Conservation (phyloP, 2,888 invertebrate species). For the Drosophila borborema region DNA sequence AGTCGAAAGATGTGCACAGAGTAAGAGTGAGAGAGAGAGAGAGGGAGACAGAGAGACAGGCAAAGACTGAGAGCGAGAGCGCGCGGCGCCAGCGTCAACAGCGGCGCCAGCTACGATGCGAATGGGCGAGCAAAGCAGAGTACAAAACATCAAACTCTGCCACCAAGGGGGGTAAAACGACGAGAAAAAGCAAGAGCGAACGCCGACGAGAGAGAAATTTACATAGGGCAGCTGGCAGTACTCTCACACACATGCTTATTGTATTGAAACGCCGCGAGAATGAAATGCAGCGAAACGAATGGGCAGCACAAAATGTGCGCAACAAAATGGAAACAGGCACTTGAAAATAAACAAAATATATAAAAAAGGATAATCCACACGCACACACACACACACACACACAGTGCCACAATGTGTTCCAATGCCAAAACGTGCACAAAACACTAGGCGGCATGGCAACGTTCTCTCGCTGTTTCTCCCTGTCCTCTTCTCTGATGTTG, state of each 20-base stretch:
- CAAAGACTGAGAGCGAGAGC: slow-evolving; percentile 12
- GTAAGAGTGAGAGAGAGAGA: slow-evolving; percentile 14
- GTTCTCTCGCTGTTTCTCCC: slow-evolving; percentile 24
- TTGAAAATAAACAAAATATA: slow-evolving; percentile 77
- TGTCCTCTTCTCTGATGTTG: slow-evolving; percentile 11
- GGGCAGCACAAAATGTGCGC: slow-evolving; percentile 65
- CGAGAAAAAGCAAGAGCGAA: slow-evolving; percentile 28
- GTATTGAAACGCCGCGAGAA: slow-evolving; percentile 72
- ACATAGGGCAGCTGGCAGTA: slow-evolving; percentile 59
- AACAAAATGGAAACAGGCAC: slow-evolving; percentile 67
- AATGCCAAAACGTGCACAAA: slow-evolving; percentile 66
- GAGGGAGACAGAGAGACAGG: neutral
- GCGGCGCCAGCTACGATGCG: slow-evolving; percentile 61
- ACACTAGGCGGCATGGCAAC: slow-evolving; percentile 63
- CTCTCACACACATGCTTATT: slow-evolving; percentile 28
- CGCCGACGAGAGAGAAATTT: slow-evolving; percentile 39
- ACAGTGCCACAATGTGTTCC: slow-evolving; percentile 18
- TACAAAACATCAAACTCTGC: slow-evolving; percentile 31
- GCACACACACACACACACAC: slow-evolving; percentile 27
- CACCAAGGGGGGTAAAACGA: slow-evolving; percentile 34
- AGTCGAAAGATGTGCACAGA: slow-evolving; percentile 43
- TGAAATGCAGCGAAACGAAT: slow-evolving; percentile 81
- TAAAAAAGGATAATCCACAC: slow-evolving; percentile 75
- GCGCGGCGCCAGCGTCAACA: slow-evolving; percentile 48
- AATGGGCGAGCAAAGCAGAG: slow-evolving; percentile 59